Percentiles rank a stretch among this genome's conserved stretches.
phyloP scores from a whole-genome alignment of 2,113 vertebrate species.

The Brevimyrus niger region DNA sequence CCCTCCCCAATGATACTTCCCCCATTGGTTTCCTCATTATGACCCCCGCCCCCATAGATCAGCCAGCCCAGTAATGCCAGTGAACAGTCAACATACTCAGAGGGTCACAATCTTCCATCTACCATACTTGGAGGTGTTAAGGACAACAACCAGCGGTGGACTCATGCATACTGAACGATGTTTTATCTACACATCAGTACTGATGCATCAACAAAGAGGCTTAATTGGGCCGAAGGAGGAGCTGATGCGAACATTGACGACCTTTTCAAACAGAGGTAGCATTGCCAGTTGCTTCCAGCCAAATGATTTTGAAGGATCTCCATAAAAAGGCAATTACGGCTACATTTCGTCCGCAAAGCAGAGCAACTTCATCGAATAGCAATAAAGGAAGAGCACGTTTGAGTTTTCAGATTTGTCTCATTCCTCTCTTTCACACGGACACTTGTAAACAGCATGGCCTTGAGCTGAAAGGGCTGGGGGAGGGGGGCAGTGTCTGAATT shows the following conservation, averaged over 20 bases:
- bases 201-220: not conserved
- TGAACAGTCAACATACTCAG: not conserved
- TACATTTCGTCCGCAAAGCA: not conserved
- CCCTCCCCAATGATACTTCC: not conserved
- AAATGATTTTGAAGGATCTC: not conserved
- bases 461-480: slow-evolving; percentile 32
- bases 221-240: not conserved
- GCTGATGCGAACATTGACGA: not conserved
- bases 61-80: not conserved
- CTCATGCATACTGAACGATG: not conserved
- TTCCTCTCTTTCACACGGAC: slow-evolving; percentile 16
- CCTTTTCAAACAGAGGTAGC: not conserved
- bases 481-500: slow-evolving; percentile 38
- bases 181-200: not conserved
- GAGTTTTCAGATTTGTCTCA: not conserved
- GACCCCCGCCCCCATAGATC: not conserved
- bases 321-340: not conserved
- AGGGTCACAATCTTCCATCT: not conserved
- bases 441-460: slow-evolving; percentile 52
- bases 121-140: not conserved
- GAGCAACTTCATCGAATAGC: not conserved
- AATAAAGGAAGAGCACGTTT: not conserved
- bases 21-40: not conserved
- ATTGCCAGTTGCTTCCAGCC: not conserved
- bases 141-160: not conserved